A percentile compares a stretch with the other conserved stretches of the same genome.
Conservation (phyloP, 2,113 vertebrate species). For the Herpetotheres cachinnans region DNA sequence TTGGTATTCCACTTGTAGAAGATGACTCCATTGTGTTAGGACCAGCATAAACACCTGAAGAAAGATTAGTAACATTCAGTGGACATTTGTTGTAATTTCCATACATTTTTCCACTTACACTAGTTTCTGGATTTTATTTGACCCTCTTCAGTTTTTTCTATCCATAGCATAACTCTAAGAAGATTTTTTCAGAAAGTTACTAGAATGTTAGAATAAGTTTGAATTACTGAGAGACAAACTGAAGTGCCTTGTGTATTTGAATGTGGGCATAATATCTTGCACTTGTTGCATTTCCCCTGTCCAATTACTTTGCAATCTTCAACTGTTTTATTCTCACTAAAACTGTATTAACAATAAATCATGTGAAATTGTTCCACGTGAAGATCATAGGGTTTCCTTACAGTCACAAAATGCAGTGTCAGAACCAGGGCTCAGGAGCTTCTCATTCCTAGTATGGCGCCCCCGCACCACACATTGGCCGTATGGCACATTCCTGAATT, state of each 20-base stretch:
- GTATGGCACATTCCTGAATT: not conserved
- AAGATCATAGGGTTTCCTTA: not conserved
- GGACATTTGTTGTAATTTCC: not conserved
- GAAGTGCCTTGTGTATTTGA: not conserved
- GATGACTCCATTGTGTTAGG: not conserved
- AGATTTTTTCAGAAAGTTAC: not conserved
- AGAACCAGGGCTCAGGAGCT: not conserved
- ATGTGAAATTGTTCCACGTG: not conserved
- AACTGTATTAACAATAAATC: not conserved
- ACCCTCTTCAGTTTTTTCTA: not conserved
- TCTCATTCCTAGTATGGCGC: not conserved
- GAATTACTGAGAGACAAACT: not conserved
- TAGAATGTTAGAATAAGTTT: not conserved
- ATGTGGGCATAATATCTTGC: not conserved
- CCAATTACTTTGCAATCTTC: not conserved
- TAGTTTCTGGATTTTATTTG: not conserved
- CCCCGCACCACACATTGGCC: not conserved
- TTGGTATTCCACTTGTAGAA: not conserved
- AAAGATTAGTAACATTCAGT: not conserved
- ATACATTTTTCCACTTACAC: not conserved
- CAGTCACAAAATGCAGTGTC: not conserved
- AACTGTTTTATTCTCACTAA: not conserved
- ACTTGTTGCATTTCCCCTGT: not conserved
- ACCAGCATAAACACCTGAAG: not conserved
- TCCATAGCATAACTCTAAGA: not conserved